These are phyloP conservation scores for Python bivittatus DNA, from an alignment of 2,113 vertebrate species.

Conservation along the genomic window DNA sequence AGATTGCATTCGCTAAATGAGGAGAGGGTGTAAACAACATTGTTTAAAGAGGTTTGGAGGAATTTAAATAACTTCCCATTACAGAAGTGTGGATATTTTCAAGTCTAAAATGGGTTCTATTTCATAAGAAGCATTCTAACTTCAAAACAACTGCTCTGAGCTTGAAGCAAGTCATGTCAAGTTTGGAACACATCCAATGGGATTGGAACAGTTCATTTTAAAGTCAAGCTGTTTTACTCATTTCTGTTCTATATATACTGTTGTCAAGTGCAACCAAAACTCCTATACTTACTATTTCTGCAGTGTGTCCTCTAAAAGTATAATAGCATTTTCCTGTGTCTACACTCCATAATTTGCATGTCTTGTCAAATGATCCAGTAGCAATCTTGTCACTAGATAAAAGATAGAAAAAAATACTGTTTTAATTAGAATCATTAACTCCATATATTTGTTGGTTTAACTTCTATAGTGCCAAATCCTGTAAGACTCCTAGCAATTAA, in stretches of 20 bases:
- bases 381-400: conserved; percentile 90
- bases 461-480: neutral
- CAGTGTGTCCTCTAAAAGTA: conserved; percentile 87
- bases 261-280: neutral
- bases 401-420: conserved; percentile 6
- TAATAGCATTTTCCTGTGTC: conserved; percentile 91
- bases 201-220: neutral
- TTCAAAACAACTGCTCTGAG: neutral
- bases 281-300: conserved; percentile 88
- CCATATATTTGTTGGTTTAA: neutral
- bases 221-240: neutral
- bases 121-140: neutral
- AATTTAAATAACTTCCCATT: neutral
- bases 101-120: neutral
- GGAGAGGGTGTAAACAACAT: too few relatives aligned
- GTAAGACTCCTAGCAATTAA: neutral
- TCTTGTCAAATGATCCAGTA: conserved; percentile 96
- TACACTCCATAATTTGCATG: conserved; percentile 90
- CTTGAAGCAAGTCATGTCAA: neutral
- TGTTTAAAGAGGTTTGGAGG: neutral
- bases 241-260: neutral
- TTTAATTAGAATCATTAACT: conserved; percentile 13
- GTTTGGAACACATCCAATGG: neutral
- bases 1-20: neutral
- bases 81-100: neutral